Evolutionary conservation across 2,113 vertebrate genomes (phyloP).

Genomic region (Heterotis niloticus): DNA sequence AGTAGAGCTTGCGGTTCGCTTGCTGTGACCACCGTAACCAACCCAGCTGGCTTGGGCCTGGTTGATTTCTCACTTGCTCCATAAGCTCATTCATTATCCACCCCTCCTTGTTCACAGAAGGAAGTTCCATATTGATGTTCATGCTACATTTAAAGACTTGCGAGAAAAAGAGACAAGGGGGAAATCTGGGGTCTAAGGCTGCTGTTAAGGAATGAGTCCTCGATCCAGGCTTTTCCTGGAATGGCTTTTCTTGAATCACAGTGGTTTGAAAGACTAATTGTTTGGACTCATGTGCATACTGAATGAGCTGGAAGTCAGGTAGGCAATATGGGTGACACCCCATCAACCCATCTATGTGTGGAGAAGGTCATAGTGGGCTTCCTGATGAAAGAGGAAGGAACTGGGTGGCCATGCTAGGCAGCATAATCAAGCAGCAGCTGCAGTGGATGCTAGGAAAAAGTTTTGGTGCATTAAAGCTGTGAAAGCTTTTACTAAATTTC

Average conservation of each 20-base stretch:
- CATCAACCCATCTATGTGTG: too few species aligned
- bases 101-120: not conserved
- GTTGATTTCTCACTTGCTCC: not conserved
- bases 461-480: not conserved
- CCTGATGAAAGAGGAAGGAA: not conserved
- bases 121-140: constrained; percentile 17
- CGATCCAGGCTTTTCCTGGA: not conserved
- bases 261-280: not conserved
- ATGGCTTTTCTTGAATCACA: not conserved
- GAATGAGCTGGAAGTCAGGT: not conserved
- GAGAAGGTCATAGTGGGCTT: not conserved
- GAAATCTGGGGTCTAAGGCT: not conserved
- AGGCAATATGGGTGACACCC: not conserved
- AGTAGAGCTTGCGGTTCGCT: not conserved
- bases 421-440: not conserved
- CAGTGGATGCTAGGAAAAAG: not conserved
- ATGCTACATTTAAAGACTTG: constrained; percentile 24
- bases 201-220: constrained; percentile 6
- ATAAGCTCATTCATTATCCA: constrained; percentile 1
- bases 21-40: not conserved
- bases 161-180: not conserved
- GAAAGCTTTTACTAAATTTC: not conserved
- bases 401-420: not conserved
- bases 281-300: not conserved
- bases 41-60: not conserved